A percentile compares a stretch with the other conserved stretches of the same genome.
Conservation (phyloP, 1,140 invertebrate species). For the Lepidurus couesii region DNA sequence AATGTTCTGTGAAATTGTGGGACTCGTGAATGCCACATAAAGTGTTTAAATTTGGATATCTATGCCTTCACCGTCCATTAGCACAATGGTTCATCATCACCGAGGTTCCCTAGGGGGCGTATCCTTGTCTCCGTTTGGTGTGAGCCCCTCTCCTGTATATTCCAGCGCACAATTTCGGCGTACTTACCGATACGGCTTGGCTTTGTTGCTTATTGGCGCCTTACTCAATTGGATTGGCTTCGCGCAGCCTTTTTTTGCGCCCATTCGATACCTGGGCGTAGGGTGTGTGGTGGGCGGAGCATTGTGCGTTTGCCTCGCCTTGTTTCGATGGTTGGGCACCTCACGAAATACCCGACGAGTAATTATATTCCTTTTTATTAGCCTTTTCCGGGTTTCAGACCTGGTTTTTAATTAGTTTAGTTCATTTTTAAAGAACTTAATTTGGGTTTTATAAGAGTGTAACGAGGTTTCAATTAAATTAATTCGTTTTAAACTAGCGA, state of each 20-base stretch:
- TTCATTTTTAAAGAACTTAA: conserved; percentile 23
- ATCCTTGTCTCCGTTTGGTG: not conserved
- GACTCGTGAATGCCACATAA: not conserved
- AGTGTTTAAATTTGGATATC: not conserved
- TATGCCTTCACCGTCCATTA: not conserved
- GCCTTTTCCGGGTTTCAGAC: conserved; percentile 29
- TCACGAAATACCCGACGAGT: conserved; percentile 49
- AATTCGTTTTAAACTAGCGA: conserved; percentile 20
- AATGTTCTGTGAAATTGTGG: not conserved
- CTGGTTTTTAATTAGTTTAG: not conserved
- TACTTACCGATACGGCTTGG: conserved; percentile 68
- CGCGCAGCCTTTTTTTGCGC: conserved; percentile 53
- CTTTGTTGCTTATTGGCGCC: conserved; percentile 64
- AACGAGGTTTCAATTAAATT: not conserved
- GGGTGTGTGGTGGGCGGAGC: conserved; percentile 66
- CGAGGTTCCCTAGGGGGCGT: not conserved
- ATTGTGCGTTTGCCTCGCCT: conserved; percentile 64
- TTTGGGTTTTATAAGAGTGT: conserved; percentile 16
- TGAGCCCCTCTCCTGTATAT: not conserved
- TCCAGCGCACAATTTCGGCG: conserved; percentile 40
- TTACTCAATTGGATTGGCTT: conserved; percentile 69
- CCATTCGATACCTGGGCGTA: conserved; percentile 65
- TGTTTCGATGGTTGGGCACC: conserved; percentile 65
- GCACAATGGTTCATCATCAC: conserved; percentile 8
- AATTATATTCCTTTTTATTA: not conserved